Percentiles rank a stretch among this genome's conserved stretches.
Conservation (phyloP, 2,888 invertebrate genomes). For the Eucera pruinosa region DNA sequence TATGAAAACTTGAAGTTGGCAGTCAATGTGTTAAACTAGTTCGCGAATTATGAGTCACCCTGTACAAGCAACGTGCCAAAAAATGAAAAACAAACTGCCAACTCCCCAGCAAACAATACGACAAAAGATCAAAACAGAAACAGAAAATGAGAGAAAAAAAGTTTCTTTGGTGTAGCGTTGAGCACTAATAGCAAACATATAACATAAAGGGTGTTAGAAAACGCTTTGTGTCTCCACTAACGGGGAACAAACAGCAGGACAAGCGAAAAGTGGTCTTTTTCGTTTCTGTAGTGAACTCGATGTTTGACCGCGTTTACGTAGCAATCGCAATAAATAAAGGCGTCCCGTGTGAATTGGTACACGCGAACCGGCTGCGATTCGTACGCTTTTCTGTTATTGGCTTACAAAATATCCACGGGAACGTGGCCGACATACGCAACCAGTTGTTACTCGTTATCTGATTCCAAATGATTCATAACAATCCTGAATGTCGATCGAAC, state of each 20-base stretch:
- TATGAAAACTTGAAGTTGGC: too few species aligned
- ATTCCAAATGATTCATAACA: conserved; percentile 14
- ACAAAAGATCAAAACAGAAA: too few species aligned
- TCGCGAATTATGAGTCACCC: too few species aligned
- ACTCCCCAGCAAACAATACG: too few species aligned
- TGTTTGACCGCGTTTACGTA: conserved; percentile 33
- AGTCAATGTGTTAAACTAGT: too few species aligned
- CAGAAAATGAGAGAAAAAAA: neutral
- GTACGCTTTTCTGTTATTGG: conserved; percentile 36
- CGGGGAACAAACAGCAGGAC: conserved; percentile 20
- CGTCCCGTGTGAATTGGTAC: conserved; percentile 20
- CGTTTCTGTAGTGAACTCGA: conserved; percentile 4
- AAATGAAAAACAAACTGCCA: too few species aligned
- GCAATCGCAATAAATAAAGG: conserved; percentile 40
- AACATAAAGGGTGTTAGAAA: neutral
- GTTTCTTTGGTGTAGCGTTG: neutral
- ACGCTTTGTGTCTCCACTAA: conserved; percentile 2
- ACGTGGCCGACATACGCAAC: conserved; percentile 22
- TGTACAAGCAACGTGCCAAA: too few species aligned
- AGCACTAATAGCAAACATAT: neutral
- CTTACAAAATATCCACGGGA: conserved; percentile 34
- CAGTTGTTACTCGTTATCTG: conserved; percentile 35
- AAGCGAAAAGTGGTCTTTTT: neutral
- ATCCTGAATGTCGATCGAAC: conserved; percentile 15
- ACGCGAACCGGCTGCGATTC: conserved; percentile 3